Evolutionary conservation across 2,113 vertebrate genomes (phyloP).

Genomic region (Ailurus styani): DNA sequence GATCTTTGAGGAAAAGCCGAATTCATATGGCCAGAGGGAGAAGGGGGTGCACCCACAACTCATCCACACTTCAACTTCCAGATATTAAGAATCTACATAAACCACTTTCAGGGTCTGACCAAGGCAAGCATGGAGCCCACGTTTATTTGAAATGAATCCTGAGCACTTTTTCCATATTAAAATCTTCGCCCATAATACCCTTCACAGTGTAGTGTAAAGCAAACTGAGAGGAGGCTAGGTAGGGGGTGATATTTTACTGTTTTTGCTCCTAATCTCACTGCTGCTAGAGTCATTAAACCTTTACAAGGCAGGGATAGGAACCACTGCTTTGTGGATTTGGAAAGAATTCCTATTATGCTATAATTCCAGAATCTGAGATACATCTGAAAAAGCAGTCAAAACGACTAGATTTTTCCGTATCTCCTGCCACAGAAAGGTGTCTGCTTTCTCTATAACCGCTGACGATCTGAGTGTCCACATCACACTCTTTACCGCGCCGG

Average conservation of each 20-base stretch:
- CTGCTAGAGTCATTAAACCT: slow-evolving; percentile 63
- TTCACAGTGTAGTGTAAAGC: not conserved
- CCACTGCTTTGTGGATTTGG: slow-evolving; percentile 76
- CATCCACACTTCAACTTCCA: not conserved
- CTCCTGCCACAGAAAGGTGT: slow-evolving; percentile 73
- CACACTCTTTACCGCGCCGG: not conserved
- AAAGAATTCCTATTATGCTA: slow-evolving; percentile 80
- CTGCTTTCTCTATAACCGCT: slow-evolving; percentile 74
- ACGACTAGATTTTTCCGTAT: slow-evolving; percentile 79
- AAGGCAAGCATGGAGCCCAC: not conserved
- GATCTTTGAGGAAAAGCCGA: not conserved
- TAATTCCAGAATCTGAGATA: slow-evolving; percentile 79
- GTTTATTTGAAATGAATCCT: slow-evolving; percentile 31
- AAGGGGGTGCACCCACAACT: not conserved
- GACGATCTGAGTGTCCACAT: slow-evolving; percentile 54
- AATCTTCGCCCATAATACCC: not conserved
- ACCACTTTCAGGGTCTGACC: not conserved
- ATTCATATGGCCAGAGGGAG: not conserved
- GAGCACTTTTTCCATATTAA: not conserved
- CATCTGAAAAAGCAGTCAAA: slow-evolving; percentile 79
- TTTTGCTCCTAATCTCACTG: slow-evolving; percentile 42
- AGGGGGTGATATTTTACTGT: slow-evolving; percentile 11
- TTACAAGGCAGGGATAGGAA: slow-evolving; percentile 54
- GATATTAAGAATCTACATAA: not conserved
- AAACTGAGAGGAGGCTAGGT: not conserved